A percentile compares a stretch with the other conserved stretches of the same genome.
Conservation (phyloP, 2,113 vertebrate genomes). For the Uria lomvia region DNA sequence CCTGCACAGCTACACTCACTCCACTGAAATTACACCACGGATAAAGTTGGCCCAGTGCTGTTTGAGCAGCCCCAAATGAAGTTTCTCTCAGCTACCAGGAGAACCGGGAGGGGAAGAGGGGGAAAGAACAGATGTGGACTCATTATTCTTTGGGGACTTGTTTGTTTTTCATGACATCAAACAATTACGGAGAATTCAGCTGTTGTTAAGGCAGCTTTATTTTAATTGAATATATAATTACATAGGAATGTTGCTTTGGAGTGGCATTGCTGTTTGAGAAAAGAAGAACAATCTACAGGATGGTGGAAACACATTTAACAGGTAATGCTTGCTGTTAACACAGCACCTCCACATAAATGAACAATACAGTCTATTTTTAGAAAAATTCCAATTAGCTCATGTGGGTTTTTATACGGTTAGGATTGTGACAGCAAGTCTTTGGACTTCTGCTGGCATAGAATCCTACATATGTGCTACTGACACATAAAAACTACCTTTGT, state of each 20-base stretch:
- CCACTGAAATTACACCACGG: neutral
- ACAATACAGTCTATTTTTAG: neutral
- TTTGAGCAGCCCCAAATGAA: neutral
- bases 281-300: neutral
- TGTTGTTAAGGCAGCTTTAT: neutral
- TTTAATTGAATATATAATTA: slow-evolving; percentile 45
- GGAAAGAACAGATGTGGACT: slow-evolving; percentile 7
- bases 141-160: slow-evolving; percentile 7
- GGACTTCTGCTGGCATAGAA: neutral
- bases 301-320: neutral
- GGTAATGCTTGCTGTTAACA: neutral
- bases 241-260: neutral
- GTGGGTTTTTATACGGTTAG: neutral
- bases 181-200: neutral
- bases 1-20: neutral
- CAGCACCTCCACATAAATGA: neutral
- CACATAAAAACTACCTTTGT: neutral
- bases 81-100: neutral
- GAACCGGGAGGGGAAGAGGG: neutral
- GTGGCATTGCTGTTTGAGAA: neutral
- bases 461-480: neutral
- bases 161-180: slow-evolving; percentile 26
- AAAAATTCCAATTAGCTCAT: neutral
- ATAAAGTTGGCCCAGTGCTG: neutral
- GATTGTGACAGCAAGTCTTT: neutral